These are phyloP conservation scores for Drosophila teissieri DNA, from an alignment of 1,140 invertebrate species.

Conservation along the genomic window DNA sequence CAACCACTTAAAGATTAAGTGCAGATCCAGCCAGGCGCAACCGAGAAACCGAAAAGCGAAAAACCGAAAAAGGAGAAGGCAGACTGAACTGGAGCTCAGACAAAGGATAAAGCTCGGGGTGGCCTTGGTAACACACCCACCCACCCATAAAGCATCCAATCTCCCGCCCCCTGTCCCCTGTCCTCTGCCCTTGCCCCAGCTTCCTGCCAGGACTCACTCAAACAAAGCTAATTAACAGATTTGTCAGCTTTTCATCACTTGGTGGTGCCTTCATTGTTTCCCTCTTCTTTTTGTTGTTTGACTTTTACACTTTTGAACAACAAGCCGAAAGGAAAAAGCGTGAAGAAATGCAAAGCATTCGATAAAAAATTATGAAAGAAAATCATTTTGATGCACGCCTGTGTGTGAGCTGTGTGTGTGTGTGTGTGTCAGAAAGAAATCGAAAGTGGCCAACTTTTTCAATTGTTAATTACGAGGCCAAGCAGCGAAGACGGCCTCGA, in stretches of 20 bases:
- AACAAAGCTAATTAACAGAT: conserved; percentile 83
- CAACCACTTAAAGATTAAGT: conserved; percentile 82
- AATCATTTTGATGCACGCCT: conserved; percentile 21
- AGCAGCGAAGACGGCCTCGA: conserved; percentile 13
- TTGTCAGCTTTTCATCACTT: conserved; percentile 83
- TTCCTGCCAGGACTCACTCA: conserved; percentile 58
- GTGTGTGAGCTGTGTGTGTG: conserved; percentile 9
- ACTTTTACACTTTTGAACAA: conserved; percentile 76
- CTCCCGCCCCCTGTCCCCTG: neutral
- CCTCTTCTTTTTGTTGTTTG: conserved; percentile 67
- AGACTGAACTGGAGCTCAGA: conserved; percentile 29
- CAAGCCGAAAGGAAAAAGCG: conserved; percentile 20
- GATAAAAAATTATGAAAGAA: conserved; percentile 38
- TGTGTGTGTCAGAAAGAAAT: conserved; percentile 17
- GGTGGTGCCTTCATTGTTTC: conserved; percentile 46
- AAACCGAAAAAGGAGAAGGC: conserved; percentile 5
- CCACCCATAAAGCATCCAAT: neutral
- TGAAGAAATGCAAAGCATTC: conserved; percentile 64
- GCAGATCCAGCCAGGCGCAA: conserved; percentile 74
- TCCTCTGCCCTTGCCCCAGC: neutral
- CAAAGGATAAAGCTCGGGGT: conserved; percentile 59
- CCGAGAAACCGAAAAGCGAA: conserved; percentile 41
- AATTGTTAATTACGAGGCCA: conserved; percentile 74
- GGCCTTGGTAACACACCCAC: conserved; percentile 2
- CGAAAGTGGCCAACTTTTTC: conserved; percentile 55